Evolutionary conservation across 2,797 vertebrate genomes (phyloP), one percentile per base, ranked within the genome.

Genomic region (Siniperca undulata): DNA sequence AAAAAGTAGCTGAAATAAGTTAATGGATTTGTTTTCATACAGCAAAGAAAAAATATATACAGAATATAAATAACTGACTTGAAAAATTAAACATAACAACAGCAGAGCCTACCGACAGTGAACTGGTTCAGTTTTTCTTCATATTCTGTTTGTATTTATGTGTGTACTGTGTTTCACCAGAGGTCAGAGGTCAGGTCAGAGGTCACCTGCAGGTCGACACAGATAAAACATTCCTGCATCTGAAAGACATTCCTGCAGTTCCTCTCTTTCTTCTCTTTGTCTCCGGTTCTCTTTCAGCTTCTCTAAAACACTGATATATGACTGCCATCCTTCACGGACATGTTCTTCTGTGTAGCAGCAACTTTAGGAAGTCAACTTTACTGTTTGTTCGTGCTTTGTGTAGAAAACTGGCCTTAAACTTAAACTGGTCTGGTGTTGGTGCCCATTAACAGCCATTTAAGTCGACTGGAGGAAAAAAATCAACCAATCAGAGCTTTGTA

Each of bases 221-320:
- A 3, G 34, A 82, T 69, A 74, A 73, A 81, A 56, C 74, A 60
- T 50, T 61, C 55, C 56, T 65, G 80, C 84, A 77, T 74, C 19
- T 86, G 59, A 87, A 86, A 80, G 74, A 78, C 93, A 95, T 95
- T 95, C 94, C 94, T 91, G 82, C 85, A 91, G 89, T 85, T 82
- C 60, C 48, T 68, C 42, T 91, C 89, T 62, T 67, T 77, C 73
- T 70, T n/a, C 69, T 61, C 70, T 50, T 20, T 62, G 50, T 62
- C 10, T 70, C 55, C 8, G n/a, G 10, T 13, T n/a, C 30, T 56
- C 34, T 34, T 16, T 72, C 68, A 50, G 36, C 40, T 7, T 7
- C 6, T 44, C 27, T 38, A 8, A 68, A 56, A 42, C 24, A 1
- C 38, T 2, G 69, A 64, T 3, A 0, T 22, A 7, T 7, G 42